Base-by-base conservation (phyloP, 1,140 invertebrate species). In the Diorhabda elongata region DNA sequence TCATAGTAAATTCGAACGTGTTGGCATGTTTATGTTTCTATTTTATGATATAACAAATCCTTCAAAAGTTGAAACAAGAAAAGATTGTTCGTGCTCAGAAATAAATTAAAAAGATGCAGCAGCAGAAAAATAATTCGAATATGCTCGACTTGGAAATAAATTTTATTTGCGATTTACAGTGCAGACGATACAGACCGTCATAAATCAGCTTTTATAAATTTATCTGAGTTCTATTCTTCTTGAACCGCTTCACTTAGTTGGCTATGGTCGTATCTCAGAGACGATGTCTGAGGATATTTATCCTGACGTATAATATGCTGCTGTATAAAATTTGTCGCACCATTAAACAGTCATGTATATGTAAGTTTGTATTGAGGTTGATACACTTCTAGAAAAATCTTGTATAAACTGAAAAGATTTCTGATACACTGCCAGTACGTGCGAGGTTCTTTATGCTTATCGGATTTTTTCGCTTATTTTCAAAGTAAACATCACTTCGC, bases 251-350 rank as follows among this genome's bases (percentile, higher is more conserved):
- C 74, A 78, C 71, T 76, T 77, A 76, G 73, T 75, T 76, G 71
- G 75, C 75, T 72, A 62, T 62, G 66, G 67, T 67, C 72, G 72
- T 77, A 76, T 78, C 73, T 74, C 75, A 74, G 71, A 69, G 70
- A 69, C 74, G 71, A 72, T 71, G 75, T 75, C 75, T 75, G 64
- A 69, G 70, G 74, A 76, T 76, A 78, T 79, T 78, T 75, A 76
- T 77, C 75, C 75, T 67, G 75, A 76, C 75, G 71, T 77, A 76
- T 79, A 75, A 77, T 79, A 74, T 73, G 74, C 73, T 75, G 75
- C 74, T 76, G 73, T 77, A 79, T 79, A 74, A 79, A 79, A 79
- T 79, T 79, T 78, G 78, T 76, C 77, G 77, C 73, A 66, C 76
- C 78, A 79, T 79, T 79, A 77, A 78, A 74, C 76, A 74, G 69